Evolutionary conservation across 92 coral and sea anemone species (phyloP).

Genomic region (Siderastrea radians): DNA sequence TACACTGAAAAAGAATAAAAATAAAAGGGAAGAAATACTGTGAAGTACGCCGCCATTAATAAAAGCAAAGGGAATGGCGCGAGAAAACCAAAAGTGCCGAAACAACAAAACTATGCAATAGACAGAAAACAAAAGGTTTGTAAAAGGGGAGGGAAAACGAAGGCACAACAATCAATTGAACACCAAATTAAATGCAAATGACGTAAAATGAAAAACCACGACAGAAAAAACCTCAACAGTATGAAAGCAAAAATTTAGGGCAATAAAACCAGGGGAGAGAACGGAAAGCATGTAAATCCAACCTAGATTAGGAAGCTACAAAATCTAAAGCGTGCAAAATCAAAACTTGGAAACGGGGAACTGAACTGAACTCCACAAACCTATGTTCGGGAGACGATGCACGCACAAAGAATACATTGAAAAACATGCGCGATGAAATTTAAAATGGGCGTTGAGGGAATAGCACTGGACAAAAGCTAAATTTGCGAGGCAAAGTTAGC

Average conservation of each 20-base stretch:
- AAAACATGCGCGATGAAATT: slow-evolving; percentile 1
- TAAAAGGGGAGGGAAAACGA: neutral
- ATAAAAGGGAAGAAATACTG: too few relatives aligned
- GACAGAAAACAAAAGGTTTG: too few relatives aligned
- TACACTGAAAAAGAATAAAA: too few relatives aligned
- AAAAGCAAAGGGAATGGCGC: too few relatives aligned
- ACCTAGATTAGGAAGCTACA: neutral
- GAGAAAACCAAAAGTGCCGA: neutral
- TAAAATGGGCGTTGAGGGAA: slow-evolving; percentile 1
- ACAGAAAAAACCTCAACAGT: too few relatives aligned
- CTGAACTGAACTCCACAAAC: slow-evolving; percentile 22
- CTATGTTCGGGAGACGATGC: slow-evolving; percentile 2
- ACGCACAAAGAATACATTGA: slow-evolving; percentile 11
- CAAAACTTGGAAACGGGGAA: slow-evolving; percentile 1
- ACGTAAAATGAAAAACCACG: too few relatives aligned
- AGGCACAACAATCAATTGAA: neutral
- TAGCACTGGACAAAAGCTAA: slow-evolving; percentile 5
- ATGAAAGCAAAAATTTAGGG: too few relatives aligned
- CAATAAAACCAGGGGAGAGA: neutral
- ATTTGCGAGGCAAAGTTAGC: neutral
- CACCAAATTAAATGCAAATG: neutral
- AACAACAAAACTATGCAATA: neutral
- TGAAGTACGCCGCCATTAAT: too few relatives aligned
- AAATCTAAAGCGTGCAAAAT: neutral
- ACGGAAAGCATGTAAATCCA: neutral